Conservation (phyloP, 1,140 invertebrate species). For the Coenobita brevimanus region DNA sequence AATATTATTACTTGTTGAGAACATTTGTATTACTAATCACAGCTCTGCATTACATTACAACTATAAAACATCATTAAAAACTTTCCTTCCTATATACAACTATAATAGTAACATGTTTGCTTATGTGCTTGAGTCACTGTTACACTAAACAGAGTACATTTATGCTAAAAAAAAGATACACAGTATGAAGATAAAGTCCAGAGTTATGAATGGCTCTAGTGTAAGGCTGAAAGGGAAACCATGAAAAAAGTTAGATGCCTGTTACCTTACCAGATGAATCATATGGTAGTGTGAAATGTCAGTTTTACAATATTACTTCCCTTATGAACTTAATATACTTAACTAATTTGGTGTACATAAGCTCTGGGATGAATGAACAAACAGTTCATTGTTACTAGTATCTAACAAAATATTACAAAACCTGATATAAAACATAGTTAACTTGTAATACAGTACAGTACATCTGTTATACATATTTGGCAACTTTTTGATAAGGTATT, state of each 20-base stretch:
- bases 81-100: slow-evolving; percentile 57
- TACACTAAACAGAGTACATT: slow-evolving; percentile 13
- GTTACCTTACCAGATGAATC: too few relatives aligned
- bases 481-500: slow-evolving; percentile 50
- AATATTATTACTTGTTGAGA: slow-evolving; percentile 40
- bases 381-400: slow-evolving; percentile 29
- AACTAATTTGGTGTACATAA: slow-evolving; percentile 11
- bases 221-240: too few relatives aligned
- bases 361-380: slow-evolving; percentile 28
- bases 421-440: slow-evolving; percentile 50
- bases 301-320: too few relatives aligned
- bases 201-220: too few relatives aligned
- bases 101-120: slow-evolving; percentile 22
- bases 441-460: slow-evolving; percentile 34
- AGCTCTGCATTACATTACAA: slow-evolving; percentile 64
- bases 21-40: slow-evolving; percentile 58
- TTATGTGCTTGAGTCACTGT: slow-evolving; percentile 6
- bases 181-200: too few relatives aligned
- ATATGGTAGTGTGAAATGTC: too few relatives aligned
- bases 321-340: slow-evolving; percentile 11
- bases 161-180: too few relatives aligned
- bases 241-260: too few relatives aligned
- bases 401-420: slow-evolving; percentile 32
- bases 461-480: slow-evolving; percentile 40
- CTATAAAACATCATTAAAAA: slow-evolving; percentile 61